Evolutionary conservation across 2,113 vertebrate genomes (phyloP), one percentile per base, ranked within the genome.

Genomic region (Zosterops japonicus): DNA sequence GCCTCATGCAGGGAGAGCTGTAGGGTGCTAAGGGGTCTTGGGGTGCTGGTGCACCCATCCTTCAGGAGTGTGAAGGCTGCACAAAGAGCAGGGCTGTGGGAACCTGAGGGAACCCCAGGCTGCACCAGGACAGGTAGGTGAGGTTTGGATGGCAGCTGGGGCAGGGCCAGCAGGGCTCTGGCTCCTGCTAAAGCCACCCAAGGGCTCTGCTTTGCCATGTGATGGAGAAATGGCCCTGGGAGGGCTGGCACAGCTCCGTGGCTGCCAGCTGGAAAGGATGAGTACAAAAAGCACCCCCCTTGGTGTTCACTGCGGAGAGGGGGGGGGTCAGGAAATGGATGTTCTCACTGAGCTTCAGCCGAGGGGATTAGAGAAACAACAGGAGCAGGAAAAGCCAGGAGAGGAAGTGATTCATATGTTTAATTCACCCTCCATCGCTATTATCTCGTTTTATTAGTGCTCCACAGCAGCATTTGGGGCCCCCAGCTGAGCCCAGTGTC

Each of bases 321-420:
- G 64, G 64, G 64, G 49, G 49, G 50, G 15, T 39, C 83, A 69
- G 87, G 60, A 94, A 93, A 92, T 52, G 6, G 33, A 16, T 86
- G 60, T 49, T 83, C 87, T 79, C 77, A 22, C 39, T 50, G 71
- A 61, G 75, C n/a, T 91, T 63, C 47, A 41, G 21, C 29, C 12
- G 22, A 25, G 47, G 64, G 82, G 71, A 50, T 68, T 8, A 86
- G 75, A 80, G 89, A 75, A 90, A 94, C 82, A 87, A 76, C 41
- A 41, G 71, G 90, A 89, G 82, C 53, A 57, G 55, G 75, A 71
- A 57, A 31, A 82, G 44, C 52, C 83, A 60, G 70, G 76, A 55
- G 64, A 95, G 88, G 94, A 94, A 95, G 72, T 96, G 96, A 96
- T 97, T 96, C 76, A 91, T 95, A 55, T 41, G 46, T 91, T 96